A percentile compares a stretch with the other conserved stretches of the same genome.
Evolutionary conservation across 2,113 vertebrate species (phyloP).

Genomic region (Camelus dromedarius): DNA sequence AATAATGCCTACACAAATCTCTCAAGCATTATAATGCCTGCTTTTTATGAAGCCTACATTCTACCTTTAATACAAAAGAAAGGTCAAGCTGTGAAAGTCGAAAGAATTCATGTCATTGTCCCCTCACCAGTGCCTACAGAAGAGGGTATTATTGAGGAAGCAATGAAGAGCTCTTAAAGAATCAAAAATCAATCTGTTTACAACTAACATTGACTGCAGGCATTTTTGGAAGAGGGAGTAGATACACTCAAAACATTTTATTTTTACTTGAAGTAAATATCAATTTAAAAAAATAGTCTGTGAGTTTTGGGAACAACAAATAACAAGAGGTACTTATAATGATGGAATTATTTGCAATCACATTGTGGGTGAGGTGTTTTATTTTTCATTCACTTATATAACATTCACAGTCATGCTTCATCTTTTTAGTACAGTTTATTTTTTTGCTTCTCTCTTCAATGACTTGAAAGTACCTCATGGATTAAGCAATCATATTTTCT

Average conservation of each 20-base stretch:
- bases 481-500: neutral
- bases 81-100: conserved; percentile 54
- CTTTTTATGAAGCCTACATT: conserved; percentile 54
- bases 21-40: conserved; percentile 29
- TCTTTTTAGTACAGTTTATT: neutral
- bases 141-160: conserved; percentile 7
- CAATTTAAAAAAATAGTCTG: conserved; percentile 53
- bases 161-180: neutral
- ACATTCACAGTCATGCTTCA: conserved; percentile 28
- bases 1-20: conserved; percentile 62
- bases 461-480: neutral
- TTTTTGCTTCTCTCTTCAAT: neutral
- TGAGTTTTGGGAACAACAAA: neutral
- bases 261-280: conserved; percentile 44
- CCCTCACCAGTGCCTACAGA: neutral
- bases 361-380: neutral
- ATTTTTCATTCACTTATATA: neutral
- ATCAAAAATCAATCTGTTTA: conserved; percentile 18
- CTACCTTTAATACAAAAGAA: conserved; percentile 50
- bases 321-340: neutral
- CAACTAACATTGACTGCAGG: neutral
- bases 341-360: neutral
- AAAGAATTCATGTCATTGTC: conserved; percentile 43
- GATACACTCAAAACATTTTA: neutral
- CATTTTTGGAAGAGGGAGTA: neutral